These are phyloP conservation scores for Shargacucullia verbasci DNA, from an alignment of 2,888 invertebrate species.

Conservation along the genomic window DNA sequence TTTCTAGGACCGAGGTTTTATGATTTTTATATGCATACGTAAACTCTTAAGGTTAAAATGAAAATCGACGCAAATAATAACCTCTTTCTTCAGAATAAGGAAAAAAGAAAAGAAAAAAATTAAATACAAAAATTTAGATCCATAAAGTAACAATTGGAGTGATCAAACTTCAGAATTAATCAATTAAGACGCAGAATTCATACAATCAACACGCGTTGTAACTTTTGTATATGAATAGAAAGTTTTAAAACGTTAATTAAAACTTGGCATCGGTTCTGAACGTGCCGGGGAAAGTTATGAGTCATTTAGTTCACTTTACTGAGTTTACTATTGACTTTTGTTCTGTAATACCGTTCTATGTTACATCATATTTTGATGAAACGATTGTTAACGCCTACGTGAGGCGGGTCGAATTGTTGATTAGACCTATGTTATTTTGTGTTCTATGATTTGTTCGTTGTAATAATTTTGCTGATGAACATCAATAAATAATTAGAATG, in stretches of 20 bases:
- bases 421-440: slow-evolving; percentile 12
- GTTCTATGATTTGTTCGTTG: slow-evolving; percentile 21
- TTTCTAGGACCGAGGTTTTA: slow-evolving; percentile 10
- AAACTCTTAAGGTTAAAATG: background rate
- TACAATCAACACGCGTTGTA: slow-evolving; percentile 67
- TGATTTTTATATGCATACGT: slow-evolving; percentile 14
- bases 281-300: slow-evolving; percentile 62
- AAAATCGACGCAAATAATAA: background rate
- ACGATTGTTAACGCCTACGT: slow-evolving; percentile 48
- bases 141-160: slow-evolving; percentile 35
- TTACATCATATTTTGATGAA: slow-evolving; percentile 61
- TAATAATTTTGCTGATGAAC: slow-evolving; percentile 7
- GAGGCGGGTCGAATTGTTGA: slow-evolving; percentile 38
- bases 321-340: slow-evolving; percentile 68
- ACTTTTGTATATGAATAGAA: slow-evolving; percentile 74
- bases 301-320: slow-evolving; percentile 66
- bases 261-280: slow-evolving; percentile 70
- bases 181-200: slow-evolving; percentile 64
- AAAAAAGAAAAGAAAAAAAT: background rate
- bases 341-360: slow-evolving; percentile 57
- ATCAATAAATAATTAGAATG: slow-evolving; percentile 19
- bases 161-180: slow-evolving; percentile 59
- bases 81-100: background rate
- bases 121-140: slow-evolving; percentile 14
- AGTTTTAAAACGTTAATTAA: slow-evolving; percentile 80